Percentiles rank a stretch among this genome's conserved stretches.
Evolutionary conservation across 2,797 vertebrate species (phyloP).

Genomic region (Rhabdomys pumilio): DNA sequence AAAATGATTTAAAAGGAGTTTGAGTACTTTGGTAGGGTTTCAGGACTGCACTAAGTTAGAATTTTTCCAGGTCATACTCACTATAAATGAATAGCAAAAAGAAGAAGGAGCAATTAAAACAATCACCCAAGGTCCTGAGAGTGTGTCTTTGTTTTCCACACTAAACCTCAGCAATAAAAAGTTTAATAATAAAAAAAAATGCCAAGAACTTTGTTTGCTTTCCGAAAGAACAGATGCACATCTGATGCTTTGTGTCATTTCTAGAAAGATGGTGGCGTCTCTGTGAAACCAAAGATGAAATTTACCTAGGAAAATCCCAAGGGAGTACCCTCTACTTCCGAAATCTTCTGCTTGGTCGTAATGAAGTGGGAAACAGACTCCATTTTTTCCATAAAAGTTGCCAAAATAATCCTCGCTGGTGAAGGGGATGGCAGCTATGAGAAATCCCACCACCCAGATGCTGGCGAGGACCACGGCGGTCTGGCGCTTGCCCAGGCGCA

Average conservation of each 20-base stretch:
- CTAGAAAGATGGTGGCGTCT: slow-evolving; percentile 12
- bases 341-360: slow-evolving; percentile 92
- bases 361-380: slow-evolving; percentile 94
- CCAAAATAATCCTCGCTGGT: slow-evolving; percentile 92
- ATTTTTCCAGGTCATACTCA: background rate
- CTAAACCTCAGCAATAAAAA: slow-evolving; percentile 59
- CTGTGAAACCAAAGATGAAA: slow-evolving; percentile 37
- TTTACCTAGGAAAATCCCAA: slow-evolving; percentile 94
- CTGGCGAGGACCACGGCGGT: slow-evolving; percentile 88
- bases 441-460: slow-evolving; percentile 92
- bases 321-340: slow-evolving; percentile 92
- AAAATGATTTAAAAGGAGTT: background rate
- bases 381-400: slow-evolving; percentile 94
- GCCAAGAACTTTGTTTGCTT: slow-evolving; percentile 22
- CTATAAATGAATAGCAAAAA: slow-evolving; percentile 5
- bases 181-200: background rate
- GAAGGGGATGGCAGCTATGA: slow-evolving; percentile 92
- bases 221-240: background rate
- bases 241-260: slow-evolving; percentile 4
- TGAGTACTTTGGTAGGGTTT: slow-evolving; percentile 30
- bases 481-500: slow-evolving; percentile 91
- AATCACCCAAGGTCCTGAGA: background rate
- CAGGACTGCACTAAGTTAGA: background rate
- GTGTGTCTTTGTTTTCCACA: background rate
- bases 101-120: background rate